Conservation (phyloP, 2,113 vertebrate species). For the Diphyllodes magnificus region DNA sequence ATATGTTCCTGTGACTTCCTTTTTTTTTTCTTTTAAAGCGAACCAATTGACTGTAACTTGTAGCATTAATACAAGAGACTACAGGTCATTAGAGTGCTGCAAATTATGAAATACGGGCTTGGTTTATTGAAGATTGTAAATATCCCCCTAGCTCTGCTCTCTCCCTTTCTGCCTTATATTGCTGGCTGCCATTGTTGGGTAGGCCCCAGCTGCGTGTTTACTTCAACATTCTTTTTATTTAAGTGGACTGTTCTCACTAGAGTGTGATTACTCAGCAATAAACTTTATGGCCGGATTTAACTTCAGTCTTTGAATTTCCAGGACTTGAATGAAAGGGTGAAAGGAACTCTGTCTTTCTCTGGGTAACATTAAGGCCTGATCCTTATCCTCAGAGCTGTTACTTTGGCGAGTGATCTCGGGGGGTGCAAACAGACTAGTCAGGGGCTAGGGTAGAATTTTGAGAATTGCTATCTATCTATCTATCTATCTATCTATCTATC, state of each 20-base stretch:
- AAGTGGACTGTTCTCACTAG: conserved; percentile 77
- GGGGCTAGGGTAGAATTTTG: background rate
- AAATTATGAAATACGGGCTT: conserved; percentile 59
- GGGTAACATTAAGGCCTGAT: conserved; percentile 53
- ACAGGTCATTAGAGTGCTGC: conserved; percentile 49
- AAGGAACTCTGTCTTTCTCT: conserved; percentile 60
- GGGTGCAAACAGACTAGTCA: background rate
- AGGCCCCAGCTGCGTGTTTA: conserved; percentile 79
- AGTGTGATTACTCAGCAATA: conserved; percentile 82
- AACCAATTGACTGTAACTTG: conserved; percentile 59
- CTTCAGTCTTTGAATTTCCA: conserved; percentile 79
- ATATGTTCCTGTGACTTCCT: background rate
- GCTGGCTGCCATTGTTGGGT: conserved; percentile 61
- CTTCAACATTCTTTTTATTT: conserved; percentile 75
- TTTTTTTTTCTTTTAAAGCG: background rate
- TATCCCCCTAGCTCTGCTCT: conserved; percentile 25
- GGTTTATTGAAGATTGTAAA: conserved; percentile 61
- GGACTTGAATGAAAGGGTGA: conserved; percentile 74
- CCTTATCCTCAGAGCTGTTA: conserved; percentile 28
- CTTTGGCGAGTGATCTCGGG: background rate
- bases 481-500: background rate
- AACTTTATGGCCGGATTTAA: conserved; percentile 85
- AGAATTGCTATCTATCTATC: background rate
- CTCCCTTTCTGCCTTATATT: conserved; percentile 15
- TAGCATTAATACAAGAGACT: conserved; percentile 51